phyloP scores from a whole-genome alignment of 2,888 invertebrate genomes.

The Augochlorella aurata region DNA sequence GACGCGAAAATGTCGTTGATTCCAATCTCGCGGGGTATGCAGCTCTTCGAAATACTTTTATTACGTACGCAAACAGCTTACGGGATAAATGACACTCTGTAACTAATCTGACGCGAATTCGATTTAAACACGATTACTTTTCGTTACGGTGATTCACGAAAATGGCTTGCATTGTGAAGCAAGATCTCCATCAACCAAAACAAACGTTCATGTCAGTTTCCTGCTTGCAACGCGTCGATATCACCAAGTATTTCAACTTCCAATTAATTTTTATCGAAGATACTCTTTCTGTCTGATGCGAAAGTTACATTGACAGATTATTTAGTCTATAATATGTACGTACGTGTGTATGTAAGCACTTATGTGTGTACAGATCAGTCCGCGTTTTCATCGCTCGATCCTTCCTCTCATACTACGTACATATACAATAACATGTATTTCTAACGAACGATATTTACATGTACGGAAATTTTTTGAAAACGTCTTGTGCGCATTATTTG shows the following conservation, averaged over 20 bases:
- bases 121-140: conserved; percentile 67
- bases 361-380: conserved; percentile 28
- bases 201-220: neutral
- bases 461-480: neutral
- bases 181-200: conserved; percentile 39
- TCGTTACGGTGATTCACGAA: conserved; percentile 69
- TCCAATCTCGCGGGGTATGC: conserved; percentile 26
- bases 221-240: neutral
- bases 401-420: neutral
- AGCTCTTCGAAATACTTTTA: conserved; percentile 14
- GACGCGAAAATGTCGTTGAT: neutral
- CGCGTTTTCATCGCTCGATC: conserved; percentile 24
- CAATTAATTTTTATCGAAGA: conserved; percentile 42
- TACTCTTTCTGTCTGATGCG: conserved; percentile 49
- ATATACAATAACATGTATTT: neutral
- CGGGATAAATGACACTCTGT: conserved; percentile 60
- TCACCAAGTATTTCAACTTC: conserved; percentile 27
- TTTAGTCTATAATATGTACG: conserved; percentile 28
- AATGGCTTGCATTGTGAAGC: conserved; percentile 62
- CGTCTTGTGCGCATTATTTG: neutral
- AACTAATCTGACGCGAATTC: conserved; percentile 52
- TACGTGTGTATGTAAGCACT: neutral
- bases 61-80: conserved; percentile 35
- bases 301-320: conserved; percentile 64
- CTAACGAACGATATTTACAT: conserved; percentile 6